phyloP scores from a whole-genome alignment of 2,113 vertebrate genomes.

The Ceuthmochares aereus region DNA sequence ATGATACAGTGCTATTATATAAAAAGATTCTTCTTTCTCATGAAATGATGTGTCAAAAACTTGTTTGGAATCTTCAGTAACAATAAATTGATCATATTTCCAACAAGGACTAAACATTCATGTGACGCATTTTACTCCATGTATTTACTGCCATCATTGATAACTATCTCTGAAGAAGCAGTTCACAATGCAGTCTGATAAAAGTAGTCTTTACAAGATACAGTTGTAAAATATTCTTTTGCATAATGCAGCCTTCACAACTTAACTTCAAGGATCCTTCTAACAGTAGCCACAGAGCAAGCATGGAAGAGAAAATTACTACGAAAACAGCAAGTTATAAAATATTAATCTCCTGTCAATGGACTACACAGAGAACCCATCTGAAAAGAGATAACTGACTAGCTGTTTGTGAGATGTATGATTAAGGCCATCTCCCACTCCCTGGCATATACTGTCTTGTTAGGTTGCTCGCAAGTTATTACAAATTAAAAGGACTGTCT shows the following conservation, averaged over 20 bases:
- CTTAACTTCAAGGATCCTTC: background rate
- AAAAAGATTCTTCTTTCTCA: background rate
- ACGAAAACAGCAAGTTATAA: background rate
- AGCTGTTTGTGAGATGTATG: background rate
- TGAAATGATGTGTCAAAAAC: background rate
- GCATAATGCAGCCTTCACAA: background rate
- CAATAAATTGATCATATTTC: background rate
- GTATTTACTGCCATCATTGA: background rate
- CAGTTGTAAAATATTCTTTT: background rate
- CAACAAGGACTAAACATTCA: background rate
- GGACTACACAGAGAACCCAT: background rate
- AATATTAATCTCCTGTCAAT: background rate
- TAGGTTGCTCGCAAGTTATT: background rate
- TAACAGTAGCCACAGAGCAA: background rate
- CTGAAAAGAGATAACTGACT: background rate
- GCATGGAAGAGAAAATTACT: background rate
- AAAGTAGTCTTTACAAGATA: background rate
- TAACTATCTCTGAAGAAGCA: background rate
- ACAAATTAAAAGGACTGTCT: background rate
- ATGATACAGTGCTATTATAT: background rate
- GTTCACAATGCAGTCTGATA: background rate
- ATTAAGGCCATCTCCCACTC: background rate
- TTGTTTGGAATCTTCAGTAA: background rate
- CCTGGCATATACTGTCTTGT: background rate
- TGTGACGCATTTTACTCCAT: background rate